phyloP scores from a whole-genome alignment of 2,113 vertebrate species.

The Chlorodrepanis virens region DNA sequence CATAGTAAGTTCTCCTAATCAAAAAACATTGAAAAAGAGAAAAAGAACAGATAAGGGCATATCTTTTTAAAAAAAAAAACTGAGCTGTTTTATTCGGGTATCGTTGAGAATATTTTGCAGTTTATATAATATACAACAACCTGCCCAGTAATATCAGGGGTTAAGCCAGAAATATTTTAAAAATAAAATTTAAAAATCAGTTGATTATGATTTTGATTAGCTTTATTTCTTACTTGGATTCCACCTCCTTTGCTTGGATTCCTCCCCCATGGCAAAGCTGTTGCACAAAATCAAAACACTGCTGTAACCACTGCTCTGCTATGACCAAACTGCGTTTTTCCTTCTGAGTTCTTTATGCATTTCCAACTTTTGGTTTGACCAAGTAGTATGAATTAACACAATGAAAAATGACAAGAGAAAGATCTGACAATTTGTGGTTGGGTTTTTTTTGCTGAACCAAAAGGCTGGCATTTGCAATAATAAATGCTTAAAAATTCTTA shows the following conservation, averaged over 20 bases:
- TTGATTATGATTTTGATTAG: not conserved
- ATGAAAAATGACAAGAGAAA: not conserved
- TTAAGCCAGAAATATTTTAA: not conserved
- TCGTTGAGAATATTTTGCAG: not conserved
- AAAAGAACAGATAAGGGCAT: not conserved
- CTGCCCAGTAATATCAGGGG: not conserved
- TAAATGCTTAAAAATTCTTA: not conserved
- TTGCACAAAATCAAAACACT: not conserved
- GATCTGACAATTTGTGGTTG: not conserved
- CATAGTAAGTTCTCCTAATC: not conserved
- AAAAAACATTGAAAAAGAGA: not conserved
- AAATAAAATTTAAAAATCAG: not conserved
- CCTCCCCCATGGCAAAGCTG: not conserved
- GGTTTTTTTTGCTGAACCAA: not conserved
- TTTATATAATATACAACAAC: not conserved
- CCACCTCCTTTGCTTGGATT: not conserved
- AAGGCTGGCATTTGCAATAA: not conserved
- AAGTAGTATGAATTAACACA: not conserved
- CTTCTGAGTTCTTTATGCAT: not conserved
- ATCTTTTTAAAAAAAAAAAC: not conserved
- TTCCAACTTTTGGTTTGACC: not conserved
- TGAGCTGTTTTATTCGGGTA: not conserved
- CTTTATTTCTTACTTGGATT: not conserved
- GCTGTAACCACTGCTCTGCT: not conserved
- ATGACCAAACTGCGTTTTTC: not conserved